Base-by-base conservation (phyloP, 2,888 invertebrate species). In the Alloplasta piceator region DNA sequence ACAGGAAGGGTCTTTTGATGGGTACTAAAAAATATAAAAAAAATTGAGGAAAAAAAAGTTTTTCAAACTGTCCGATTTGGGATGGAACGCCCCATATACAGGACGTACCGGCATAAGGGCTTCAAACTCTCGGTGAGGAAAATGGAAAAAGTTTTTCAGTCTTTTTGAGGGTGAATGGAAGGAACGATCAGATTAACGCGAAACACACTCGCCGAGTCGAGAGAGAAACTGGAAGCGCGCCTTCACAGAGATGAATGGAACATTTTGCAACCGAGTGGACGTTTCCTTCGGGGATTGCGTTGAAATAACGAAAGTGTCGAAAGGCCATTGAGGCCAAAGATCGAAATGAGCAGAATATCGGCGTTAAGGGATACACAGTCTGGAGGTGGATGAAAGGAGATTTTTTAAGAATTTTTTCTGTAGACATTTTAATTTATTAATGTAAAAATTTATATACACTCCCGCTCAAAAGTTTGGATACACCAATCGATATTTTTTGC, bases 71-170 rank as follows among this genome's bases (percentile, higher is more conserved):
- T n/a, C n/a, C n/a, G n/a, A n/a, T n/a, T n/a, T n/a, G n/a, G n/a
- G n/a, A n/a, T n/a, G n/a, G n/a, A n/a, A n/a, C n/a, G n/a, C n/a
- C n/a, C n/a, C n/a, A n/a, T n/a, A n/a, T n/a, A n/a, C n/a, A 10
- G 58, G 36, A 26, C 26, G 26, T 56, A 52, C 46, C 46, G 43
- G 56, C 71, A 63, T 12, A 70, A 64, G 55, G 50, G 63, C 26
- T 36, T 16, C 26, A 26, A 48, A n/a, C n/a, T 39, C 67, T 10
- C 48, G 38, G 56, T 43, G 76, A 43, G 68, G 43, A 52, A 73
- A 80, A 77, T 77, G 73, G 73, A 73, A 77, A 80, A 80, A 70
- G 73, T 80, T 80, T 76, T 63, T 46, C 60, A 39, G 66, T 71
- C 64, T 67, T 72, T 76, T 63, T 60, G 5, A 60, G 43, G 63